phyloP scores from a whole-genome alignment of 1,140 invertebrate species.

The Pogonognathellus flavescens region DNA sequence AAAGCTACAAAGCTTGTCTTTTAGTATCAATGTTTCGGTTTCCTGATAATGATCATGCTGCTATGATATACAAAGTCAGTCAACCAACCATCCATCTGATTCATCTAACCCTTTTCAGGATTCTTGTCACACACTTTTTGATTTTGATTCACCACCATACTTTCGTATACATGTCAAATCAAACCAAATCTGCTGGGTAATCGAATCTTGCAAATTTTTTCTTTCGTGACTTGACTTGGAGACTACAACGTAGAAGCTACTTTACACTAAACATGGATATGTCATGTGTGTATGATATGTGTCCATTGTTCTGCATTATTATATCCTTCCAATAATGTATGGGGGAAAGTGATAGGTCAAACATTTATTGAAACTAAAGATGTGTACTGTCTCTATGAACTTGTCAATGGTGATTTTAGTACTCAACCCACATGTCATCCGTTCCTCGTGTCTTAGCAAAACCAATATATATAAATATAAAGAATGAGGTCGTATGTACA shows the following conservation, averaged over 20 bases:
- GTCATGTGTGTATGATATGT: background rate
- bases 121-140: slow-evolving; percentile 19
- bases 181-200: slow-evolving; percentile 32
- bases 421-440: background rate
- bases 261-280: background rate
- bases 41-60: background rate
- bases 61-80: slow-evolving; percentile 3
- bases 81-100: background rate
- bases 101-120: background rate
- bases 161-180: slow-evolving; percentile 4
- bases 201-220: slow-evolving; percentile 53
- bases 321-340: too few species aligned
- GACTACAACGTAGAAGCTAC: background rate
- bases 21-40: background rate
- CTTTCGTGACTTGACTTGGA: slow-evolving; percentile 31
- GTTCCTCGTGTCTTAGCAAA: background rate
- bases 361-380: slow-evolving; percentile 1
- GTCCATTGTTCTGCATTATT: background rate
- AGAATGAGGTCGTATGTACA: background rate
- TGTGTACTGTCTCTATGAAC: background rate
- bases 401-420: background rate
- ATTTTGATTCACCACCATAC: background rate
- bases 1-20: background rate
- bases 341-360: background rate
- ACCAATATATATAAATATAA: background rate